These are phyloP conservation scores for Tupaia tana DNA, from an alignment of 2,113 vertebrate species.

Conservation along the genomic window DNA sequence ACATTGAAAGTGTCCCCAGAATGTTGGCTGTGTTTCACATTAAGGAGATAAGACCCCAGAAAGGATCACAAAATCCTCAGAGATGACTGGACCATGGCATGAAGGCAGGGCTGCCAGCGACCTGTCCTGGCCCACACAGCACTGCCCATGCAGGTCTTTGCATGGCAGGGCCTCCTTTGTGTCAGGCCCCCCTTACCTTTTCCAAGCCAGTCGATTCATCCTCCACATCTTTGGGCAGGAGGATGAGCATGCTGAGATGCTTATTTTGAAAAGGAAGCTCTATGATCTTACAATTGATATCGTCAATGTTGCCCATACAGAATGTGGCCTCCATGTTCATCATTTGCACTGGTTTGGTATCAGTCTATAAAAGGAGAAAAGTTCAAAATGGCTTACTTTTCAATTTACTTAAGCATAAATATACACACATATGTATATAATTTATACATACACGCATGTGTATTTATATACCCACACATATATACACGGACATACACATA, in stretches of 20 bases:
- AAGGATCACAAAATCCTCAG: not conserved
- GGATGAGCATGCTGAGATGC: conserved; percentile 95
- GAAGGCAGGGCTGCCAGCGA: accelerated
- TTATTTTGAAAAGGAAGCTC: conserved; percentile 94
- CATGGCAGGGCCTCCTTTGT: accelerated
- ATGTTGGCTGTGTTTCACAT: not conserved
- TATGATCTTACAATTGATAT: conserved; percentile 89
- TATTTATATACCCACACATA: not conserved
- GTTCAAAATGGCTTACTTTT: not conserved
- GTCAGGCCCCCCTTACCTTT: conserved; percentile 87
- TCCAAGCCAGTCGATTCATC: conserved; percentile 92
- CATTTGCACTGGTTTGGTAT: conserved; percentile 92
- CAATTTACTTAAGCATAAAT: not conserved
- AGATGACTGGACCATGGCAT: accelerated
- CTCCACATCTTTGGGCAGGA: conserved; percentile 91
- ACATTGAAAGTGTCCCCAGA: not conserved
- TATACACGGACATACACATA: not conserved
- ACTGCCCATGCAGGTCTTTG: accelerated
- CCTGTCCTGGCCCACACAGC: not conserved
- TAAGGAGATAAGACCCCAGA: not conserved
- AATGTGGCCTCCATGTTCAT: conserved; percentile 91
- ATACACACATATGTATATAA: accelerated
- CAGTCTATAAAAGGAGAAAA: conserved; percentile 84
- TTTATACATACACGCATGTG: not conserved
- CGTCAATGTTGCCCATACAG: conserved; percentile 86